phyloP scores from a whole-genome alignment of 2,888 invertebrate species.

The Diaphora mendica region DNA sequence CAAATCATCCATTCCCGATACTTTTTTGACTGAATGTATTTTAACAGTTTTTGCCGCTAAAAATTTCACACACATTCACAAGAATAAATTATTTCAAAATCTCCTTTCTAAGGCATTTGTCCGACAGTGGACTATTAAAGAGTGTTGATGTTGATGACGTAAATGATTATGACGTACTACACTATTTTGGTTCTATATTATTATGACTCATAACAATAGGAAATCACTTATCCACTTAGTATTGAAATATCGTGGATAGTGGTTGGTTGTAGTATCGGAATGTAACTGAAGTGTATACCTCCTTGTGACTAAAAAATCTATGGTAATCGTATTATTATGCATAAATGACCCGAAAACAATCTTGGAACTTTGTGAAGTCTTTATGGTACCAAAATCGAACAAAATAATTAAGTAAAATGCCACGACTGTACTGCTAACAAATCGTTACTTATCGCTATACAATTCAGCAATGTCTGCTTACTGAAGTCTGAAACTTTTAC shows the following conservation, averaged over 20 bases:
- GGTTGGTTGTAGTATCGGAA: not conserved
- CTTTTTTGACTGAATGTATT: no score
- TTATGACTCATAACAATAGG: not conserved
- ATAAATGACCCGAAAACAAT: not conserved
- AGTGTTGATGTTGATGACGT: no score
- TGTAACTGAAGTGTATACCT: not conserved
- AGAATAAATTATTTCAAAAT: no score
- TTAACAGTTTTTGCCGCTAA: no score
- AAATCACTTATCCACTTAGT: not conserved
- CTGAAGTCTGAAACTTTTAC: slow-evolving; percentile 50
- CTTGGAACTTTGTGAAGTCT: not conserved
- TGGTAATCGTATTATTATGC: not conserved
- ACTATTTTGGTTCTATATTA: not conserved
- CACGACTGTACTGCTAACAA: slow-evolving; percentile 25
- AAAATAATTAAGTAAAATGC: slow-evolving; percentile 10
- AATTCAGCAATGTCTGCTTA: slow-evolving; percentile 35
- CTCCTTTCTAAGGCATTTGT: no score
- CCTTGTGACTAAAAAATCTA: not conserved
- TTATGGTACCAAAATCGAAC: slow-evolving; percentile 1
- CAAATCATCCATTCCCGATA: no score
- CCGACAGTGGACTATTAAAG: no score
- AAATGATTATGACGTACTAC: no score
- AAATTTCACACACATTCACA: no score
- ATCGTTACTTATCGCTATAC: slow-evolving; percentile 35
- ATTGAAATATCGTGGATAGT: not conserved